These are phyloP conservation scores for Cyphomyrus plagiostoma DNA, from an alignment of 2,113 vertebrate species.

Conservation along the genomic window DNA sequence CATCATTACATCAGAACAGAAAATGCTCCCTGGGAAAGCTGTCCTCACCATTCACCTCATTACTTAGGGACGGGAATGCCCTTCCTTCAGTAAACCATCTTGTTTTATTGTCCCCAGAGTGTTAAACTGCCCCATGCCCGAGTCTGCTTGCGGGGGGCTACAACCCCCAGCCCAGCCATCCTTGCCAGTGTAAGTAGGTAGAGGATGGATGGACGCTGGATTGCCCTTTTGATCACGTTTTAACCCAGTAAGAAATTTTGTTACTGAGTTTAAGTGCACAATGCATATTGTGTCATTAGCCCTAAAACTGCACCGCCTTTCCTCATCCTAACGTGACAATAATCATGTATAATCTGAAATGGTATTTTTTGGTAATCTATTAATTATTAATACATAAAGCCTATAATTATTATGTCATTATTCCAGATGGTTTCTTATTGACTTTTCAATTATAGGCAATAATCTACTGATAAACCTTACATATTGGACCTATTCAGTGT, in stretches of 20 bases:
- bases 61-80: no score
- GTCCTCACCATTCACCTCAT: no score
- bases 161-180: background rate
- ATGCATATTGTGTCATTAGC: background rate
- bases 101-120: background rate
- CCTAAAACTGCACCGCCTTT: background rate
- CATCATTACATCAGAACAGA: no score
- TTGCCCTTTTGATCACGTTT: background rate
- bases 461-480: background rate
- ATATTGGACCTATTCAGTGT: background rate
- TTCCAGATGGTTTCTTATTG: background rate
- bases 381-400: background rate
- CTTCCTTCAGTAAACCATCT: no score
- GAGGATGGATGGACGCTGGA: background rate
- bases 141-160: no score
- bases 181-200: background rate
- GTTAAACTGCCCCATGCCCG: no score
- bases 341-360: no score
- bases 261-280: background rate
- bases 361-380: no score
- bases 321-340: no score
- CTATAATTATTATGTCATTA: background rate
- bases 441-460: background rate
- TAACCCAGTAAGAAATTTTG: background rate
- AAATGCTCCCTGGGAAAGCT: no score